phyloP scores from a whole-genome alignment of 1,140 invertebrate species.

The Agraylea sexmaculata region DNA sequence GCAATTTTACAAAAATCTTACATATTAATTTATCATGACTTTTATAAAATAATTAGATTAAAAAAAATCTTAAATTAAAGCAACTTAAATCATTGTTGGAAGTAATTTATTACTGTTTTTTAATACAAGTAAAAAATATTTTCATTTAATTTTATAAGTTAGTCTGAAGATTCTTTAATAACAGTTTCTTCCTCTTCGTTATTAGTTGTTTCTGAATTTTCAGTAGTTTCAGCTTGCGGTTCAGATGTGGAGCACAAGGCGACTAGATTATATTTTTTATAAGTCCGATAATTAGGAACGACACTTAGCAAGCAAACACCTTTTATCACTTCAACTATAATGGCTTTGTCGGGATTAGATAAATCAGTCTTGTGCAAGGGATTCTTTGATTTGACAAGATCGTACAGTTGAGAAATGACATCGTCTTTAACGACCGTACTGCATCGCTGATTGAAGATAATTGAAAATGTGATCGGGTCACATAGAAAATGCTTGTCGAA shows the following conservation, averaged over 20 bases:
- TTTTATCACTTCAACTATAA: constrained; percentile 68
- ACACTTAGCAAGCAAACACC: constrained; percentile 52
- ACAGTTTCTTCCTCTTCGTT: too few species aligned
- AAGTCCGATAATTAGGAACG: constrained; percentile 51
- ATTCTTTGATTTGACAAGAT: constrained; percentile 53
- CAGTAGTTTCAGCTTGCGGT: too few species aligned
- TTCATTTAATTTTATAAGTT: too few species aligned
- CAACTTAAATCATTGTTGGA: too few species aligned
- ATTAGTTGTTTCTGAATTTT: too few species aligned
- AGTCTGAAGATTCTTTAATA: too few species aligned
- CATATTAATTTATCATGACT: too few species aligned
- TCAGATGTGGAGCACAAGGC: constrained; percentile 22
- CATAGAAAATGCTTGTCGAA: constrained; percentile 64
- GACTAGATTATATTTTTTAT: constrained; percentile 57
- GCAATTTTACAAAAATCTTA: too few species aligned
- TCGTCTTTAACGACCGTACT: constrained; percentile 59
- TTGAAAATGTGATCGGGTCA: constrained; percentile 58
- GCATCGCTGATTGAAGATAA: constrained; percentile 70
- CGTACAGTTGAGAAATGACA: constrained; percentile 58
- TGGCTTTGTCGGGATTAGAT: constrained; percentile 60
- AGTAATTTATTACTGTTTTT: too few species aligned
- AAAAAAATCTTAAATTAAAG: too few species aligned
- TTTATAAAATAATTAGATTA: too few species aligned
- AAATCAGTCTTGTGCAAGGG: constrained; percentile 61
- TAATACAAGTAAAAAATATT: too few species aligned